Conservation (phyloP, 2,113 vertebrate species). For the Climacteris rufus region DNA sequence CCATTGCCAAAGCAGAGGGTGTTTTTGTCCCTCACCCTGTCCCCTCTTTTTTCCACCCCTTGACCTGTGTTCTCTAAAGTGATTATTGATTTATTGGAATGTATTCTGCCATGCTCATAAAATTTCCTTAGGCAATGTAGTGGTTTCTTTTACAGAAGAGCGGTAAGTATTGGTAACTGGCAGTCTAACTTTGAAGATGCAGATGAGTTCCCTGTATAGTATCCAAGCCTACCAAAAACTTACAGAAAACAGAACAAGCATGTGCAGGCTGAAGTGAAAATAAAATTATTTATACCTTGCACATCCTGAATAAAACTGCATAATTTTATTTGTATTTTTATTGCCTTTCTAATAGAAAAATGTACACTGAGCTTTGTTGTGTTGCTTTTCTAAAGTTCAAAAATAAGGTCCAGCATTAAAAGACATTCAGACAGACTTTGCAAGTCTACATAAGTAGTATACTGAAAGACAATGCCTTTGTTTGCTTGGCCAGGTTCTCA, state of each 20-base stretch:
- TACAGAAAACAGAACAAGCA: neutral
- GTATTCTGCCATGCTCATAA: neutral
- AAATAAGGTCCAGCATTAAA: neutral
- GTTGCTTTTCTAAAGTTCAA: neutral
- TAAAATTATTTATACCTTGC: neutral
- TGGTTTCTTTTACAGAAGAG: neutral
- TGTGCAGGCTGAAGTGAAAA: neutral
- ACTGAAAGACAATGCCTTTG: neutral
- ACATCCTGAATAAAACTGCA: neutral
- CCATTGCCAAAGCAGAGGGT: neutral
- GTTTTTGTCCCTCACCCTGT: neutral
- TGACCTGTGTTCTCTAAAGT: neutral
- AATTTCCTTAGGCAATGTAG: neutral
- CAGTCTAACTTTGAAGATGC: neutral
- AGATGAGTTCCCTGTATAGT: neutral
- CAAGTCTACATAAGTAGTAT: neutral
- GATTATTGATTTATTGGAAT: neutral
- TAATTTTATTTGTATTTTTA: neutral
- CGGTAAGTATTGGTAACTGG: neutral
- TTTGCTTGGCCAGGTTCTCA: slow-evolving; percentile 7
- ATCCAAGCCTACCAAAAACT: neutral
- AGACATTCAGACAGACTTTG: neutral
- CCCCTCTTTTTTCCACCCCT: neutral
- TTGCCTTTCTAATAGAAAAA: neutral
- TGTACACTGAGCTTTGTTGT: neutral